A percentile compares a stretch with the other conserved stretches of the same genome.
Conservation (phyloP, 1,140 invertebrate species). For the Pseudoatta argentina region DNA sequence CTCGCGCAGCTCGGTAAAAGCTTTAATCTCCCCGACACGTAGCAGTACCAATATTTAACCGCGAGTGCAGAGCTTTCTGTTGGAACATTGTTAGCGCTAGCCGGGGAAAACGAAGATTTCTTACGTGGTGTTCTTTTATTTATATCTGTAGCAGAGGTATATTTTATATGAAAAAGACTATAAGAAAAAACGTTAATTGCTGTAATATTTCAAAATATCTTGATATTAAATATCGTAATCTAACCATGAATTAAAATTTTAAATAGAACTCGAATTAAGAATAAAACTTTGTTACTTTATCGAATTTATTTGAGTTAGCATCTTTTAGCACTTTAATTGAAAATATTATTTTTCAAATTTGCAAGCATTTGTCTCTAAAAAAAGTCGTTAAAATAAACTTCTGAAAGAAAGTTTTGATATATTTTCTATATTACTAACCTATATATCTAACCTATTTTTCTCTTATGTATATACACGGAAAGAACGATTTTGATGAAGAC, state of each 20-base stretch:
- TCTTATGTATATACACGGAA: too few species aligned
- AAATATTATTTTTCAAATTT: background rate
- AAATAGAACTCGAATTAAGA: background rate
- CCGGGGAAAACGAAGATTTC: slow-evolving; percentile 25
- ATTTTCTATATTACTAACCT: too few species aligned
- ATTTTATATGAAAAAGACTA: background rate
- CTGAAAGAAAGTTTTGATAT: background rate
- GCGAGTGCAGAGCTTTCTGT: slow-evolving; percentile 47
- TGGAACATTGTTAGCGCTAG: slow-evolving; percentile 46
- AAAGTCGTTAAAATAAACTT: background rate
- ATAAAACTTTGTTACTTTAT: background rate
- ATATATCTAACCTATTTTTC: background rate
- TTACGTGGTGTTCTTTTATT: background rate
- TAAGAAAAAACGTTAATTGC: background rate
- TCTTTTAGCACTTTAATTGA: background rate
- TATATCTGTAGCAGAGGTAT: background rate
- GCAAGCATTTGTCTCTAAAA: background rate
- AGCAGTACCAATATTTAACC: slow-evolving; percentile 60
- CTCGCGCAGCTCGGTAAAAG: slow-evolving; percentile 47
- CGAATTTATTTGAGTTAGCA: background rate
- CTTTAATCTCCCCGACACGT: slow-evolving; percentile 51
- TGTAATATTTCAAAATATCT: background rate
- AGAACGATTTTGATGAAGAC: too few species aligned
- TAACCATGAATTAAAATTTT: background rate
- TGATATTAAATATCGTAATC: background rate